phyloP scores from a whole-genome alignment of 2,113 vertebrate species.

The Bujurquina vittata region DNA sequence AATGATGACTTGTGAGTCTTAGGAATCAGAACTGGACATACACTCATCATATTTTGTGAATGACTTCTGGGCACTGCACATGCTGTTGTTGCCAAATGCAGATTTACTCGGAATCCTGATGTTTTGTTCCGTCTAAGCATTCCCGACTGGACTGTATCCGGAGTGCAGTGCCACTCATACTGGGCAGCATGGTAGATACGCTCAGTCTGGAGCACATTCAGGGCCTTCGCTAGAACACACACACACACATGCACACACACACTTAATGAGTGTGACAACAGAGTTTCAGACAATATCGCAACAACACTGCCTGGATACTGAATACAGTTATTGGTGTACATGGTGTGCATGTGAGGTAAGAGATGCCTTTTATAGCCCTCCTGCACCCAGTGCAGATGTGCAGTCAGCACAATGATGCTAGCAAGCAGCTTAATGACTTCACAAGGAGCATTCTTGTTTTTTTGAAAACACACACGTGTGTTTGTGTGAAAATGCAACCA shows the following conservation, averaged over 20 bases:
- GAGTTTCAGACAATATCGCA: background rate
- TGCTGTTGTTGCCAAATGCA: background rate
- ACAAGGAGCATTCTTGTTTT: too few species aligned
- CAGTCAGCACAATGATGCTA: background rate
- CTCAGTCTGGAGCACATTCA: background rate
- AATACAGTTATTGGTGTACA: background rate
- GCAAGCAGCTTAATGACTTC: background rate
- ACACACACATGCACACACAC: background rate
- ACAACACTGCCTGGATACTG: background rate
- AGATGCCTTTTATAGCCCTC: background rate
- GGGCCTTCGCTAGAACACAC: background rate
- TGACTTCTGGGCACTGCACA: background rate
- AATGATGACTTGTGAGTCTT: background rate
- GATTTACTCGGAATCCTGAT: background rate
- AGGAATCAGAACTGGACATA: background rate
- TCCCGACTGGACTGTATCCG: constrained; percentile 2
- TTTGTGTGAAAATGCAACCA: too few species aligned
- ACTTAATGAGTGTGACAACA: background rate
- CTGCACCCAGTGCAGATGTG: background rate
- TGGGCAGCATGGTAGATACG: background rate
- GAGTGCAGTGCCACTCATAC: background rate
- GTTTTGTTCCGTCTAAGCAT: background rate
- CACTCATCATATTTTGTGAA: constrained; percentile 4
- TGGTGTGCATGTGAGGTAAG: background rate
- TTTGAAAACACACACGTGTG: too few species aligned